These are phyloP conservation scores for Lepidochrysops patricia DNA, from an alignment of 2,888 invertebrate species.

Conservation along the genomic window DNA sequence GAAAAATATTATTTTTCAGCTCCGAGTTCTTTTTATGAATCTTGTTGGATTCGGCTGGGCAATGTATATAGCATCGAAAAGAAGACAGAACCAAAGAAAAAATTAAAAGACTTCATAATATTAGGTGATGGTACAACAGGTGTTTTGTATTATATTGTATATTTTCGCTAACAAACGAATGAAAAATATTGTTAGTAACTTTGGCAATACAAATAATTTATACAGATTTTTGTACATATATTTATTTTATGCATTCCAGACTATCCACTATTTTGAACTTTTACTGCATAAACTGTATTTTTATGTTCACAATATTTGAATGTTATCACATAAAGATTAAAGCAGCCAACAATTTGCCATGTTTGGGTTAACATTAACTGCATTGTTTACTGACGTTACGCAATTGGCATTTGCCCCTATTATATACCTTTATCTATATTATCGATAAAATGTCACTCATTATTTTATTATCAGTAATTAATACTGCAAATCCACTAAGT, in stretches of 20 bases:
- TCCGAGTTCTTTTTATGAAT: conserved; percentile 83
- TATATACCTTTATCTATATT: background rate
- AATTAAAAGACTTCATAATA: conserved; percentile 15
- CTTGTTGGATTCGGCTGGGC: conserved; percentile 87
- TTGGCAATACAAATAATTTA: too few species aligned
- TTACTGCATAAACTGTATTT: too few species aligned
- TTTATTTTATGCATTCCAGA: too few species aligned
- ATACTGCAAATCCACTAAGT: background rate
- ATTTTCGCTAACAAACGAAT: background rate
- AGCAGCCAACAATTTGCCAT: background rate
- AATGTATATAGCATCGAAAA: conserved; percentile 81
- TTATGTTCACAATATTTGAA: too few species aligned
- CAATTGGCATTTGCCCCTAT: background rate
- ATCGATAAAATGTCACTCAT: background rate
- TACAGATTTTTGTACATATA: too few species aligned
- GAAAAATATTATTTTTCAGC: conserved; percentile 64
- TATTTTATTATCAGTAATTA: background rate
- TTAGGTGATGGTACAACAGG: conserved; percentile 22
- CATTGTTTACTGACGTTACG: background rate
- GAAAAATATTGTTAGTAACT: too few species aligned
- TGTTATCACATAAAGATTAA: background rate
- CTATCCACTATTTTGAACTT: too few species aligned
- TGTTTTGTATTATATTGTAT: background rate
- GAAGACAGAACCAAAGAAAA: conserved; percentile 69
- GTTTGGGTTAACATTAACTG: background rate